Conservation (phyloP, 2,888 invertebrate genomes). For the Pseudolycoriella hygida region DNA sequence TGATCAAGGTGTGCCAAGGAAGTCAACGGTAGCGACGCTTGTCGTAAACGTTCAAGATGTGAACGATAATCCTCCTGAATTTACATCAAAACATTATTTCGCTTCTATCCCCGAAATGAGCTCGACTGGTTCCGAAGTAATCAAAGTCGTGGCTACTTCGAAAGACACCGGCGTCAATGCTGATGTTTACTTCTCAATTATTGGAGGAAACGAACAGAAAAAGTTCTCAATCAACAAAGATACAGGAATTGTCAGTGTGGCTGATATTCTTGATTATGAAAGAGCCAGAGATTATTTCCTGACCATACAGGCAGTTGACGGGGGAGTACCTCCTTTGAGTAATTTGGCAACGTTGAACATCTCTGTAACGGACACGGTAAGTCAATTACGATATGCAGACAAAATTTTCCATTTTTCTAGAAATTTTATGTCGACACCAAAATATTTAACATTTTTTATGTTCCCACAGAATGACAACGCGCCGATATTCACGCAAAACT, state of each 20-base stretch:
- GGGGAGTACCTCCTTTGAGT: slow-evolving; percentile 74
- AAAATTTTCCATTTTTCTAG: no score
- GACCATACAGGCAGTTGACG: slow-evolving; percentile 79
- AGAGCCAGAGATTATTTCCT: slow-evolving; percentile 68
- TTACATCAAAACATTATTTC: slow-evolving; percentile 63
- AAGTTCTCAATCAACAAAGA: slow-evolving; percentile 61
- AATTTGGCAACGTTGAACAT: slow-evolving; percentile 77
- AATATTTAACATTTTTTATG: no score
- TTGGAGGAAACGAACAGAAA: slow-evolving; percentile 75
- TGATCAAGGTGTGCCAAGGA: slow-evolving; percentile 65
- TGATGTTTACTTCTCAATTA: slow-evolving; percentile 71
- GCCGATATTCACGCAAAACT: slow-evolving; percentile 59
- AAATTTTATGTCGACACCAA: no score
- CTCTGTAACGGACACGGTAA: slow-evolving; percentile 48
- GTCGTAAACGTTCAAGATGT: slow-evolving; percentile 77
- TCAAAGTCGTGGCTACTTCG: slow-evolving; percentile 75
- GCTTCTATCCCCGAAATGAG: slow-evolving; percentile 62
- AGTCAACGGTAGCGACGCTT: slow-evolving; percentile 47
- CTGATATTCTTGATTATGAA: slow-evolving; percentile 74
- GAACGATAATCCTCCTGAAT: slow-evolving; percentile 93
- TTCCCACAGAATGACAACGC: slow-evolving; percentile 57
- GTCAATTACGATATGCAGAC: no score
- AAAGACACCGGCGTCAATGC: slow-evolving; percentile 88
- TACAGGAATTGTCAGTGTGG: slow-evolving; percentile 56
- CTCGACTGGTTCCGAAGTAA: slow-evolving; percentile 61